Percentiles rank a stretch among this genome's conserved stretches.
These are phyloP conservation scores for Rosalia funebris DNA, from an alignment of 2,888 invertebrate species.

Conservation along the genomic window DNA sequence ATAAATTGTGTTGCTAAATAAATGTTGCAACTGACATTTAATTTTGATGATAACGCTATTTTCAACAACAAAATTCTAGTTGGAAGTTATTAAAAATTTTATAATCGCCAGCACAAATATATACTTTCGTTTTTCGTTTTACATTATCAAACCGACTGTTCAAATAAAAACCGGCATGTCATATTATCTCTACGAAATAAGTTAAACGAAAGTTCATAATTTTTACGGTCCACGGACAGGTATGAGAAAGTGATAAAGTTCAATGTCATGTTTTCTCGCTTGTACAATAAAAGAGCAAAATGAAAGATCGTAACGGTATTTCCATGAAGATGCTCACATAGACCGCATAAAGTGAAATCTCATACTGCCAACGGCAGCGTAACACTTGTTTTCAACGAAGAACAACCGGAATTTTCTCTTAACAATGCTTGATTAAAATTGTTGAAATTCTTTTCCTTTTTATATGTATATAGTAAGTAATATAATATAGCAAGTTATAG, in stretches of 20 bases:
- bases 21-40: too few species aligned
- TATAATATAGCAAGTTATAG: too few species aligned
- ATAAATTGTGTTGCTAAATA: too few species aligned
- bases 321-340: slow-evolving; percentile 16
- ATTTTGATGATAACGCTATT: too few species aligned
- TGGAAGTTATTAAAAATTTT: too few species aligned
- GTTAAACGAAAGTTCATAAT: slow-evolving; percentile 3
- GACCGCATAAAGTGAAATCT: slow-evolving; percentile 26
- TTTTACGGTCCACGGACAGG: slow-evolving; percentile 1
- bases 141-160: too few species aligned
- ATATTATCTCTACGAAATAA: too few species aligned
- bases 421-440: neutral
- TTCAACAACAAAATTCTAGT: too few species aligned
- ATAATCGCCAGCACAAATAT: too few species aligned
- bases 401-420: slow-evolving; percentile 4
- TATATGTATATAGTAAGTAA: too few species aligned
- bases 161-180: too few species aligned
- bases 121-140: too few species aligned
- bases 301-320: neutral
- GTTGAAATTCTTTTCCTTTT: neutral
- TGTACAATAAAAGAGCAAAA: neutral
- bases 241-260: slow-evolving; percentile 15
- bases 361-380: slow-evolving; percentile 11
- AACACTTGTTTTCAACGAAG: slow-evolving; percentile 7
- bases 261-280: slow-evolving; percentile 18